These are phyloP conservation scores for Heteromurus nitidus DNA, from an alignment of 2,888 invertebrate genomes.

Conservation along the genomic window DNA sequence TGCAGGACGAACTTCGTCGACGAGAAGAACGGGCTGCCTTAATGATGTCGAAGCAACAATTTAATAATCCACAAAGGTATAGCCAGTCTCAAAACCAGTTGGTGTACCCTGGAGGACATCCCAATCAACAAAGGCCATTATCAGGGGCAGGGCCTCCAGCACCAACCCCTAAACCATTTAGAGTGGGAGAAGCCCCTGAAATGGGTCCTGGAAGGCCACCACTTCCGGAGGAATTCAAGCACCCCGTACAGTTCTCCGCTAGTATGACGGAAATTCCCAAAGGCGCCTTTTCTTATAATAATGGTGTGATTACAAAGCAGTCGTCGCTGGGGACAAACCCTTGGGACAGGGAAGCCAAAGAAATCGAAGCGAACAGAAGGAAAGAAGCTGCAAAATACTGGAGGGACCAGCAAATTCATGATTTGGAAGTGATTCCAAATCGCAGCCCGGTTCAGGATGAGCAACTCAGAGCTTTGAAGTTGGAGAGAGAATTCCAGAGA, in stretches of 20 bases:
- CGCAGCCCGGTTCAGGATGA: constrained; percentile 89
- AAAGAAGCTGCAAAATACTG: constrained; percentile 85
- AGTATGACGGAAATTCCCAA: constrained; percentile 78
- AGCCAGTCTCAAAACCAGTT: constrained; percentile 71
- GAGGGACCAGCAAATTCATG: constrained; percentile 91
- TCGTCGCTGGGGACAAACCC: constrained; percentile 80
- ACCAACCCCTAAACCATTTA: constrained; percentile 73
- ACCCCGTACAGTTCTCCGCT: constrained; percentile 79
- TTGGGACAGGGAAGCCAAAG: constrained; percentile 95
- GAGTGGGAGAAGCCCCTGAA: constrained; percentile 71
- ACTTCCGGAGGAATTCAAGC: constrained; percentile 75
- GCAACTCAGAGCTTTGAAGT: constrained; percentile 86
- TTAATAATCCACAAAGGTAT: constrained; percentile 74
- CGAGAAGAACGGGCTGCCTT: constrained; percentile 75
- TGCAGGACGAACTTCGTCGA: constrained; percentile 87
- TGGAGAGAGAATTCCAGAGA: constrained; percentile 96
- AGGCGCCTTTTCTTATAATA: constrained; percentile 78
- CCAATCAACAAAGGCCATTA: constrained; percentile 57
- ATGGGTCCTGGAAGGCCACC: constrained; percentile 75
- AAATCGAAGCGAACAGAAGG: constrained; percentile 81
- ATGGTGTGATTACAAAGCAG: constrained; percentile 56
- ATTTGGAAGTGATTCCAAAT: constrained; percentile 82
- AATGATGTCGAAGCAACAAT: constrained; percentile 72
- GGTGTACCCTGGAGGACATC: constrained; percentile 44
- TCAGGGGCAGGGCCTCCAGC: constrained; percentile 65